Evolutionary conservation across 2,797 vertebrate species (phyloP).

Genomic region (Balearica regulorum): DNA sequence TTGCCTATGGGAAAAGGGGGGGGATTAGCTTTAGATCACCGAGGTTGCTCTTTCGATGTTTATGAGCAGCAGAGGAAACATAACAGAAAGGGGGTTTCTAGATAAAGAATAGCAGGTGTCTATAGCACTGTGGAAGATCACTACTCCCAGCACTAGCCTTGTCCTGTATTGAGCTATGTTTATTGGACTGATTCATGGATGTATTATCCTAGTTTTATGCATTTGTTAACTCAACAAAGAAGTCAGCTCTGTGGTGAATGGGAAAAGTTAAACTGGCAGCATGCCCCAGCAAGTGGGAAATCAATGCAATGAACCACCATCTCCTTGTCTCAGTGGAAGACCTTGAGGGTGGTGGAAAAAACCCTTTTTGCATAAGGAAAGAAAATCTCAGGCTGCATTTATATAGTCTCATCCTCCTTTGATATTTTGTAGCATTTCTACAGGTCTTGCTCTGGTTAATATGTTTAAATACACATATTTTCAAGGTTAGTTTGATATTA

Average conservation of each 20-base stretch:
- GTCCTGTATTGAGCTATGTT: not conserved
- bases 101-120: not conserved
- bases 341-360: not conserved
- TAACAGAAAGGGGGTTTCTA: not conserved
- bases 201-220: not conserved
- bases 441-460: not conserved
- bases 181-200: not conserved
- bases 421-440: constrained; percentile 13
- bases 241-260: not conserved
- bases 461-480: not conserved
- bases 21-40: not conserved
- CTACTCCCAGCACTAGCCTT: not conserved
- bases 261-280: not conserved
- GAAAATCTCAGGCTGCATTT: not conserved
- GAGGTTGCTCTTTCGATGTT: not conserved
- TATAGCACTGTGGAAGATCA: not conserved
- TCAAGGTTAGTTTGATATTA: constrained; percentile 29
- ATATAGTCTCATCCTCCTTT: not conserved
- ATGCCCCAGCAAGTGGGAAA: not conserved
- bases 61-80: not conserved
- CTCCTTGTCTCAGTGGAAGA: not conserved
- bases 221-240: not conserved
- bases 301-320: not conserved
- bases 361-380: not conserved
- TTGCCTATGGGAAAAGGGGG: not conserved